Evolutionary conservation across 2,113 vertebrate genomes (phyloP), one percentile per base, ranked within the genome.

Genomic region (Podarcis cretensis): DNA sequence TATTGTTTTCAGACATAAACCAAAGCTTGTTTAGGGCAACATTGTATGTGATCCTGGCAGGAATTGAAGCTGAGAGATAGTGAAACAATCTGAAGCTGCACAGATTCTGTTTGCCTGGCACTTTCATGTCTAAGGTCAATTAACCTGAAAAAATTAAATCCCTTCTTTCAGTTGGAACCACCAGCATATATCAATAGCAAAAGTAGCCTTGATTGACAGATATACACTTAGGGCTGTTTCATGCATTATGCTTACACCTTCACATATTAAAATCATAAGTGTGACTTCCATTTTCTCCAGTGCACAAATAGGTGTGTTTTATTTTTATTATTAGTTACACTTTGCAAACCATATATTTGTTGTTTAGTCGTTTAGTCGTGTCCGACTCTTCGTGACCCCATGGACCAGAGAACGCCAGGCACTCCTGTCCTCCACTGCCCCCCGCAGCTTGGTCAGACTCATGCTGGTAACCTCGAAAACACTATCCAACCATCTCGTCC

Each of bases 1-100:
- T 85, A 71, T 88, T 94, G 74, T 95, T 95, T 95, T 86, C 90
- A 77, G n/a, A 91, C 93, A 93, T 92, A 95, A 93, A 93, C 83
- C 87, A 94, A 90, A 85, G 87, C 89, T 90, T 3, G 0, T 88
- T 77, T 89, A 91, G 85, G 85, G 84, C 89, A 87, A 90, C 89
- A 93, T 95, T 90, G 90, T 86, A 79, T 87, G 89, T 89, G 59
- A 87, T 54, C 37, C 78, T 86, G 87, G 86, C 90, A 90, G 32
- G 54, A 43, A 80, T 69, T 71, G 90, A 80, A 90, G 91, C 91
- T 81, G 81, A 92, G 87, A 93, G 76, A 73, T 63, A 84, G 82
- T 93, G 89, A 79, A 85, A 82, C 84, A 32, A 76, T 90, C 90
- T 57, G 89, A 88, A 90, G 69, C 82, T 37, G 84, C 25, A 65